A percentile compares a stretch with the other conserved stretches of the same genome.
Evolutionary conservation across 1,140 invertebrate genomes (phyloP).

Genomic region (Hycleus cichorii): DNA sequence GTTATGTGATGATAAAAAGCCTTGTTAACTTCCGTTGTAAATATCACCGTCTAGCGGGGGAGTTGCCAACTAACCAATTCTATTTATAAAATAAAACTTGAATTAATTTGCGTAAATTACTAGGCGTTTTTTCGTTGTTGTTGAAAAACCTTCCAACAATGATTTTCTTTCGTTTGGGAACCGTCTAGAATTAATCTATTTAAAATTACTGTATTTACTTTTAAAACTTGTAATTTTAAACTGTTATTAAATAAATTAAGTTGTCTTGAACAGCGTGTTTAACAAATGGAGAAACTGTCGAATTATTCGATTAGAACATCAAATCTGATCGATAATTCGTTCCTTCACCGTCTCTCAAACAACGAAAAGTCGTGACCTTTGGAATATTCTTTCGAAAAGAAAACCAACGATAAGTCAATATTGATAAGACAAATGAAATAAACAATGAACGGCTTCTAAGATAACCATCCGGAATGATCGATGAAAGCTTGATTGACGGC

Average conservation of each 20-base stretch:
- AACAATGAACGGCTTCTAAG: no score
- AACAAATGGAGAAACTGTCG: no score
- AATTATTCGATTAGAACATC: no score
- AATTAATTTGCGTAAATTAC: slow-evolving; percentile 20
- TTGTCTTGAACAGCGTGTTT: not conserved
- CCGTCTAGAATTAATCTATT: slow-evolving; percentile 6
- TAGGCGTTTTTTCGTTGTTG: no score
- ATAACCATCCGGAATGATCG: no score
- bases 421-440: no score
- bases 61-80: slow-evolving; percentile 10
- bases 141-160: not conserved
- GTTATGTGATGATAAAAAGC: slow-evolving; percentile 18
- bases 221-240: not conserved
- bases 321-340: no score
- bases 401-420: no score
- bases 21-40: slow-evolving; percentile 21
- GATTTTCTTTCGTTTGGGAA: not conserved
- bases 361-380: no score
- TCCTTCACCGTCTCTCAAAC: no score
- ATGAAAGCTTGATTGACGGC: no score
- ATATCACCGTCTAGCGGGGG: slow-evolving; percentile 15
- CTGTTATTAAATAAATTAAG: slow-evolving; percentile 17
- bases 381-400: no score
- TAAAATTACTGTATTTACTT: slow-evolving; percentile 14
- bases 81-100: slow-evolving; percentile 1